Evolutionary conservation across 2,113 vertebrate species (phyloP), one percentile per base, ranked within the genome.

Genomic region (Oostethus manadensis): DNA sequence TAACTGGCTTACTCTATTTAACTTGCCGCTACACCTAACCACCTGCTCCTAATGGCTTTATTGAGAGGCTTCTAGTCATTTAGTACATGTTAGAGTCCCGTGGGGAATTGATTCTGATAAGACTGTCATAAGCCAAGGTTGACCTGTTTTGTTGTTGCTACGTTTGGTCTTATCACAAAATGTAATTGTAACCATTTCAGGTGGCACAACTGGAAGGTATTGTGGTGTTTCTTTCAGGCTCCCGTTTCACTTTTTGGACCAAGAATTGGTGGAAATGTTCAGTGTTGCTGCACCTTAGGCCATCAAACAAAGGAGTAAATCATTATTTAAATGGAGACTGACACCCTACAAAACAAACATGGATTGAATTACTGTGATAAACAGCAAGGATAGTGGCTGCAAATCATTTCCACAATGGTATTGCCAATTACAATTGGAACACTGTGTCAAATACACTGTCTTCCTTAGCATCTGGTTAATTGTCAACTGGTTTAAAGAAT

Each of bases 11-110:
- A 23, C 50, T 62, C 67, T 56, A 64, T 63, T 82, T 70, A 66
- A 66, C 64, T 70, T 62, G 64, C 58, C 60, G 68, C 51, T 26
- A 60, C 62, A 63, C 40, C 77, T 71, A 67, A 70, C 69, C 79
- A 77, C 80, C 74, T 82, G 78, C 78, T 74, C 59, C 35, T 63
- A 62, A 73, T 72, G 68, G 56, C 51, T 33, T 74, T 51, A 72
- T 69, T 38, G 58, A 81, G 74, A 35, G 63, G 58, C 60, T 76
- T 76, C 68, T n/a, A 57, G 54, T 71, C 69, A 80, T 65, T 80
- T 74, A 57, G 58, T 76, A 71, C 67, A 68, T 70, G 59, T 64
- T 73, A 45, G 46, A 56, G 53, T 56, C 62, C 54, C 58, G n/a
- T 64, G 33, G 73, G 68, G 66, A 71, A 74, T 70, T 82, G 65